A percentile compares a stretch with the other conserved stretches of the same genome.
These are phyloP conservation scores for Anarrhichthys ocellatus DNA, from an alignment of 2,113 vertebrate genomes.

Conservation along the genomic window DNA sequence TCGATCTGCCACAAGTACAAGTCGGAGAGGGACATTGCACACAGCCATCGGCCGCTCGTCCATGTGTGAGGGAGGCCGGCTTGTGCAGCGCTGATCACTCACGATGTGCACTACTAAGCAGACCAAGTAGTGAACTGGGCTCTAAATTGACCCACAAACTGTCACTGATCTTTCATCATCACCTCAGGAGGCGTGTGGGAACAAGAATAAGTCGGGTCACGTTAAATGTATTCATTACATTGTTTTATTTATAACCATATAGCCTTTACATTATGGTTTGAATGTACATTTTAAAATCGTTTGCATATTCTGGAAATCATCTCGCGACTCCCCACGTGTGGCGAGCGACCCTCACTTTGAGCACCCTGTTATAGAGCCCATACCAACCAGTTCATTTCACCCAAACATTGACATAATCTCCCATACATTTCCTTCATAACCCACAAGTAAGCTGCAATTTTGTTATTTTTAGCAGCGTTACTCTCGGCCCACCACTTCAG, in stretches of 20 bases:
- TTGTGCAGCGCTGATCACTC: background rate
- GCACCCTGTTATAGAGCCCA: background rate
- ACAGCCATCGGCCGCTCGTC: slow-evolving; percentile 30
- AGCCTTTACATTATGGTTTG: background rate
- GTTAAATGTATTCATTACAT: background rate
- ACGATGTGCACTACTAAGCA: too few relatives aligned
- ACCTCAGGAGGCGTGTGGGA: background rate
- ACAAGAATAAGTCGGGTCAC: background rate
- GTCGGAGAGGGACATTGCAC: slow-evolving; percentile 7
- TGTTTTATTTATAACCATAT: background rate
- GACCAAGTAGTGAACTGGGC: background rate
- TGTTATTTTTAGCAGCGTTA: too few relatives aligned
- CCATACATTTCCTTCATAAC: too few relatives aligned
- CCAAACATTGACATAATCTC: too few relatives aligned
- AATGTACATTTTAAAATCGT: background rate
- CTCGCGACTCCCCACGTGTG: background rate
- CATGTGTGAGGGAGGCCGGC: background rate
- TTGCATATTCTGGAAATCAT: background rate
- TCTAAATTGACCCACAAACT: background rate
- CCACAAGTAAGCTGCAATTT: too few relatives aligned
- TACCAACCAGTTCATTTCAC: too few relatives aligned
- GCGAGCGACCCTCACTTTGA: background rate
- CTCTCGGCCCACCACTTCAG: too few relatives aligned
- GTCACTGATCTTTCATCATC: background rate
- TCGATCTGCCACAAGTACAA: slow-evolving; percentile 23